Evolutionary conservation across 2,797 vertebrate genomes (phyloP), one percentile per base, ranked within the genome.

Genomic region (Galaxias olidus): DNA sequence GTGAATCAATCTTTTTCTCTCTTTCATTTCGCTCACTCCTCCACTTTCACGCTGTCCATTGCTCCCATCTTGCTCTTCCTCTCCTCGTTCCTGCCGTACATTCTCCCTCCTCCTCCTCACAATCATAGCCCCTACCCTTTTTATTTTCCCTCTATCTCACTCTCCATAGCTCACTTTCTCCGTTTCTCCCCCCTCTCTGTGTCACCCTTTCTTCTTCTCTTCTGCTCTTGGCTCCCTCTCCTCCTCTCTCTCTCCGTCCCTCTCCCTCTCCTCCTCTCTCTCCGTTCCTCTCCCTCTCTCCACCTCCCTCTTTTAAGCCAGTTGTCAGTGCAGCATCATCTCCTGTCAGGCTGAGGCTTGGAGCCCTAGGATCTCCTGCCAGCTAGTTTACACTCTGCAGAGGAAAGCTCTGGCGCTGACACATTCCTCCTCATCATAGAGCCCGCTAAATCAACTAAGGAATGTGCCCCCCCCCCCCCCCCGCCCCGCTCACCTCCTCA

Each of bases 381-480:
- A 79, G 66, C 61, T 65, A 46, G 75, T 87, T 84, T 82, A 73
- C 78, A 68, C 71, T 70, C 72, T 51, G 69, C 20, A 57, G 74
- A 75, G 77, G 76, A 87, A 89, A 86, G 79, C 83, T 20, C 4
- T 80, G 74, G 85, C 86, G 87, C 85, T 87, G 88, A 92, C 87
- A 88, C 89, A 91, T 91, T 92, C 89, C 87, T 89, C 79, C 78
- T 88, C 84, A 88, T 87, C 87, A 90, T 91, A 91, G 84, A 85
- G 75, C 75, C 74, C 56, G 81, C 81, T 91, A 92, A 92, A 91
- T 92, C 87, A 90, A 91, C 80, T 81, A 4, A 88, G 87, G 90
- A 91, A 92, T 92, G 89, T 63, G 66, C 77, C 54, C 70, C 65
- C 52, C 56, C 70, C 46, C 14, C 45, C 51, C 10, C 63, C 41